These are phyloP conservation scores for Mormyrus lacerda DNA, from an alignment of 2,113 vertebrate species.

Conservation along the genomic window DNA sequence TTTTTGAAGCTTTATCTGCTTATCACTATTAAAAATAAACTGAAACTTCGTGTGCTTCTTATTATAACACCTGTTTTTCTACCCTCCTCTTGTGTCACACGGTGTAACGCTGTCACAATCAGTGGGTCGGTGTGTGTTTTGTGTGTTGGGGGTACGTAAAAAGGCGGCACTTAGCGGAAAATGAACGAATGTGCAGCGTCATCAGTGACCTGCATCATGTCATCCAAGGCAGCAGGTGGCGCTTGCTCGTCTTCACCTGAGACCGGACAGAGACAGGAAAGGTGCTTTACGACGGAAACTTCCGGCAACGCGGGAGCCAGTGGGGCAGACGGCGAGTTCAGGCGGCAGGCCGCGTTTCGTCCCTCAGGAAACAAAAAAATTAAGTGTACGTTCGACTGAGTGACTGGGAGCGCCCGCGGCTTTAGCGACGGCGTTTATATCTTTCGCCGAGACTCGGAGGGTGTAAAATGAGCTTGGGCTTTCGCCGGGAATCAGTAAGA, in stretches of 20 bases:
- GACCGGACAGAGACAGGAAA: background rate
- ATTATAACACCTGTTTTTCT: no score
- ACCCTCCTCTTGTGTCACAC: background rate
- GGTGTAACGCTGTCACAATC: background rate
- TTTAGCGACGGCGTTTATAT: no score
- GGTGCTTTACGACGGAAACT: background rate
- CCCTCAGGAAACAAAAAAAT: background rate
- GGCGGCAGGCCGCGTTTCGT: conserved; percentile 3
- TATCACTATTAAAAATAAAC: no score
- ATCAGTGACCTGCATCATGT: background rate
- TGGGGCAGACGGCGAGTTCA: background rate
- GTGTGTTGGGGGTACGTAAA: background rate
- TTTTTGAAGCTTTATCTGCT: no score
- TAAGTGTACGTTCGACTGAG: background rate
- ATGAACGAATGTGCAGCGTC: background rate
- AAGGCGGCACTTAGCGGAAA: background rate
- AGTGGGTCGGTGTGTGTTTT: background rate
- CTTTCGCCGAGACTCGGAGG: background rate
- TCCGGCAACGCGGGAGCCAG: conserved; percentile 15
- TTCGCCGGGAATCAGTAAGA: background rate
- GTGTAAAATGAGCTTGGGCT: background rate
- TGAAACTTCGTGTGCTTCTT: no score
- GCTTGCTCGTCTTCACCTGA: background rate
- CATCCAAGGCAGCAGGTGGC: background rate
- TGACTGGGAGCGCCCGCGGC: background rate